Conservation (phyloP, 2,797 vertebrate genomes). For the Poecilia picta region DNA sequence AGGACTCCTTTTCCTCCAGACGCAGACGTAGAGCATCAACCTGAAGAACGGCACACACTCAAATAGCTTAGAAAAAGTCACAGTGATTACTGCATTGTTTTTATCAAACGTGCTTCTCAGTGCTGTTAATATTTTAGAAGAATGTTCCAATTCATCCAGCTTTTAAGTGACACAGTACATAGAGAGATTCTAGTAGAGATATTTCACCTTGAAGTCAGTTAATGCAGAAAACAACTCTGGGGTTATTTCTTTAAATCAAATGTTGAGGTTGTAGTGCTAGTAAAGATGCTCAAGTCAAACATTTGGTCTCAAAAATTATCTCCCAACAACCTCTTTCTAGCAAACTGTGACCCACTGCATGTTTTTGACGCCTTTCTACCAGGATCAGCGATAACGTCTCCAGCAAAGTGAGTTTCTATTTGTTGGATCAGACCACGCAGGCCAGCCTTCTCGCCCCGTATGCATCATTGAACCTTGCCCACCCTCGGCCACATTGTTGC, state of each 20-base stretch:
- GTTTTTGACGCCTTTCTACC: neutral
- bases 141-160: neutral
- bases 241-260: neutral
- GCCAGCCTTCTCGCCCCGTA: neutral
- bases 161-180: neutral
- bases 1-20: slow-evolving; percentile 97
- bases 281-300: neutral
- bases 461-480: neutral
- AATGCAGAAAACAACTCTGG: neutral
- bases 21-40: slow-evolving; percentile 96
- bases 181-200: neutral
- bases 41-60: slow-evolving; percentile 66
- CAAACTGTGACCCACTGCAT: neutral
- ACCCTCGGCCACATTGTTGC: neutral
- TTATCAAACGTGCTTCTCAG: neutral
- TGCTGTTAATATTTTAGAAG: neutral
- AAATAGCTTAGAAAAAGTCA: neutral
- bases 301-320: neutral
- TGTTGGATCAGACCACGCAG: neutral
- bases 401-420: neutral
- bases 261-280: neutral
- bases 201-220: neutral
- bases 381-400: neutral
- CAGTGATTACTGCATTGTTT: neutral
- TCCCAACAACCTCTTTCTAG: neutral